phyloP scores from a whole-genome alignment of 2,888 invertebrate genomes.

The Calameuta filiformis region DNA sequence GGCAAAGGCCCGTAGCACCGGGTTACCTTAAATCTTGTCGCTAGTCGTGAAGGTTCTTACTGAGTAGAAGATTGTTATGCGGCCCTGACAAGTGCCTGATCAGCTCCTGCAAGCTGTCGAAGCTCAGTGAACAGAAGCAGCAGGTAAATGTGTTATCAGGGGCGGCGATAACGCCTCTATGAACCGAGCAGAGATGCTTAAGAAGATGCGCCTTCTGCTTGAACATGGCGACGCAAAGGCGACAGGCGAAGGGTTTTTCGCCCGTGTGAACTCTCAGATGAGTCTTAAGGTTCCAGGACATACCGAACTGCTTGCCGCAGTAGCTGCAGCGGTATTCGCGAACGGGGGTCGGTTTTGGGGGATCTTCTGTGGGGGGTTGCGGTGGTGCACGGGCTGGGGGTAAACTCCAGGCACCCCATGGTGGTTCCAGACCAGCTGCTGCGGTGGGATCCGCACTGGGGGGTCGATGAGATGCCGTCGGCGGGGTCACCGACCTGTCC shows the following conservation, averaged over 20 bases:
- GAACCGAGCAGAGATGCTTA: constrained; percentile 89
- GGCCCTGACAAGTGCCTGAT: constrained; percentile 89
- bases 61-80: constrained; percentile 87
- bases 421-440: constrained; percentile 54
- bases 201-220: constrained; percentile 90
- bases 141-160: constrained; percentile 85
- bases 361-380: constrained; percentile 70
- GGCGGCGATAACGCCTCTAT: constrained; percentile 87
- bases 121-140: constrained; percentile 88
- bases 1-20: constrained; percentile 29
- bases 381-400: constrained; percentile 73
- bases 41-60: constrained; percentile 85
- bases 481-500: constrained; percentile 61
- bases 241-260: constrained; percentile 90
- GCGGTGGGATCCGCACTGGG: constrained; percentile 61
- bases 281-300: constrained; percentile 93
- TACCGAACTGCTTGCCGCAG: constrained; percentile 91
- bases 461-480: constrained; percentile 59
- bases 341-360: constrained; percentile 74
- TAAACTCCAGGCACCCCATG: constrained; percentile 61
- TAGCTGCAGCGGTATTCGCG: constrained; percentile 90
- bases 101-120: constrained; percentile 87
- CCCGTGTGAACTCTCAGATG: constrained; percentile 89
- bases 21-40: constrained; percentile 52
- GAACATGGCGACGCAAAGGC: constrained; percentile 91